phyloP scores from a whole-genome alignment of 2,888 invertebrate species.

The Lasioglossum zephyrum region DNA sequence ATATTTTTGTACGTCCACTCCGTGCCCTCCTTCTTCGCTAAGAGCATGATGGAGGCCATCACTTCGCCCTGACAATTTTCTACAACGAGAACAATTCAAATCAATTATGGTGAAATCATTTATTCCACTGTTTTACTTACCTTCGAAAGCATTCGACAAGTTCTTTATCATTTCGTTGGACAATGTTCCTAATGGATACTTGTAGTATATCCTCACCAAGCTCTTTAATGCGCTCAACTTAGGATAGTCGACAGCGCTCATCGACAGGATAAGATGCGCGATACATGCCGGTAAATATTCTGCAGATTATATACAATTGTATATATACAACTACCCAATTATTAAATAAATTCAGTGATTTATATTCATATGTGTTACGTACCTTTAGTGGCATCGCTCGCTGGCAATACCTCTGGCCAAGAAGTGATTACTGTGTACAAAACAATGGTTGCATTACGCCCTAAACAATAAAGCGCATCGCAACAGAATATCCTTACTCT shows the following conservation, averaged over 20 bases:
- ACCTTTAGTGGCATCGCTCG: slow-evolving; percentile 73
- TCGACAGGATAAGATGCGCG: slow-evolving; percentile 80
- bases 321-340: neutral
- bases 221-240: slow-evolving; percentile 79
- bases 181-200: slow-evolving; percentile 78
- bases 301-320: slow-evolving; percentile 66
- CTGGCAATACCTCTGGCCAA: slow-evolving; percentile 85
- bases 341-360: neutral
- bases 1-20: slow-evolving; percentile 83
- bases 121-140: slow-evolving; percentile 71
- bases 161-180: slow-evolving; percentile 77
- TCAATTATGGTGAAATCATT: slow-evolving; percentile 14
- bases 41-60: slow-evolving; percentile 80
- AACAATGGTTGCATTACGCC: slow-evolving; percentile 80
- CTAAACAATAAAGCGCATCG: slow-evolving; percentile 84
- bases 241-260: slow-evolving; percentile 66
- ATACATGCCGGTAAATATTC: slow-evolving; percentile 83
- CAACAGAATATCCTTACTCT: slow-evolving; percentile 84
- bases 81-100: slow-evolving; percentile 48
- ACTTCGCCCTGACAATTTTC: slow-evolving; percentile 69
- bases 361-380: slow-evolving; percentile 2
- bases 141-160: slow-evolving; percentile 79
- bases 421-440: slow-evolving; percentile 82
- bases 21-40: slow-evolving; percentile 82
- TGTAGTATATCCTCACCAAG: slow-evolving; percentile 81